A percentile compares a stretch with the other conserved stretches of the same genome.
Evolutionary conservation across 2,113 vertebrate genomes (phyloP).

Genomic region (Ictalurus furcatus): DNA sequence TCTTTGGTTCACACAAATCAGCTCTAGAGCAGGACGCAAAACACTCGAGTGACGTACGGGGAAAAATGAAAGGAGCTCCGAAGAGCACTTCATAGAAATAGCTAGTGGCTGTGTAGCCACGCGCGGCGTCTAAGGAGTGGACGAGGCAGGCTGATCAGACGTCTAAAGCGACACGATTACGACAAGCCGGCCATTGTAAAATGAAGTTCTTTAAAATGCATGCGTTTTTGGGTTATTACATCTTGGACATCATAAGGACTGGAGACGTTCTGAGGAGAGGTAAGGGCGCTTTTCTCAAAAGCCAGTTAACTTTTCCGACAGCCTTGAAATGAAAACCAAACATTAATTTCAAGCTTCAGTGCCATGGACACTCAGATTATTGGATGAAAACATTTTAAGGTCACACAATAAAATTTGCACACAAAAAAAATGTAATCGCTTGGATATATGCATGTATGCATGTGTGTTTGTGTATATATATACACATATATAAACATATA

Average conservation of each 20-base stretch:
- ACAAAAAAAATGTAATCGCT: neutral
- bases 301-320: conserved; percentile 43
- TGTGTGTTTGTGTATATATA: no score
- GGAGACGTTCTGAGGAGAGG: conserved; percentile 12
- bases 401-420: conserved; percentile 8
- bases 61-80: neutral
- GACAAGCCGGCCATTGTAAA: neutral
- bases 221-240: conserved; percentile 13
- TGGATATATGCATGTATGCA: neutral
- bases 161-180: neutral
- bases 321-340: conserved; percentile 47
- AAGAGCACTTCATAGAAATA: neutral
- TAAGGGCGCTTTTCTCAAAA: conserved; percentile 19
- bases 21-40: conserved; percentile 7
- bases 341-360: conserved; percentile 52
- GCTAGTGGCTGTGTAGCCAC: neutral
- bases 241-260: conserved; percentile 20
- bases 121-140: neutral
- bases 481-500: neutral
- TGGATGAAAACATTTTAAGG: conserved; percentile 41
- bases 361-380: conserved; percentile 36
- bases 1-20: conserved; percentile 34
- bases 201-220: conserved; percentile 19
- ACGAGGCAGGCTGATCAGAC: conserved; percentile 8
- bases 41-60: neutral